Evolutionary conservation across 2,888 invertebrate genomes (phyloP).

Genomic region (Eudasyphora cyanicolor): DNA sequence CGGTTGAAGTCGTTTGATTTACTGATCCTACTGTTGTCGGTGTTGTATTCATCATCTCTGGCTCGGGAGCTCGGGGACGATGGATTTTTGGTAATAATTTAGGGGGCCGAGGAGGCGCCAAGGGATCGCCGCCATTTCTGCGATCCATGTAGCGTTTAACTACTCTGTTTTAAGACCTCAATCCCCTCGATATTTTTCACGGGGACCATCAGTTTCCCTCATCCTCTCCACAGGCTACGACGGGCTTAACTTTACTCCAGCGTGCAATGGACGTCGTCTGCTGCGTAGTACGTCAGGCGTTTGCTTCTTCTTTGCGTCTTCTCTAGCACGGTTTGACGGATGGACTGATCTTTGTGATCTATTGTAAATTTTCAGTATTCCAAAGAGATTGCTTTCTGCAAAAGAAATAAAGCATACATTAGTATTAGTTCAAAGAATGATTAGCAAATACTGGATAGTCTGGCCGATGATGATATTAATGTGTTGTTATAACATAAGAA

Average conservation of each 20-base stretch:
- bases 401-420: constrained; percentile 69
- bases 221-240: constrained; percentile 78
- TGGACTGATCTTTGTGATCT: background rate
- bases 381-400: constrained; percentile 82
- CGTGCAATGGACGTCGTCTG: background rate
- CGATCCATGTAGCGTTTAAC: constrained; percentile 84
- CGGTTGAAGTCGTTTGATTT: constrained; percentile 48
- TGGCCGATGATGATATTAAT: background rate
- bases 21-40: constrained; percentile 55
- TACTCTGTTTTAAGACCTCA: constrained; percentile 74
- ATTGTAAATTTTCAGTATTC: background rate
- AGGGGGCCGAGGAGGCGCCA: constrained; percentile 88
- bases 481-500: too few species aligned
- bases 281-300: background rate
- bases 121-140: constrained; percentile 87
- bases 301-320: background rate
- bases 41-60: constrained; percentile 78
- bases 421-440: background rate
- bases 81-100: constrained; percentile 87
- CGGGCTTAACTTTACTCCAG: background rate
- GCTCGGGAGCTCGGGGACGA: constrained; percentile 83
- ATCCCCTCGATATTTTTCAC: constrained; percentile 81
- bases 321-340: background rate
- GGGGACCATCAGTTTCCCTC: constrained; percentile 84
- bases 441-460: background rate